Conservation (phyloP, 2,113 vertebrate species). For the Tiliqua scincoides region DNA sequence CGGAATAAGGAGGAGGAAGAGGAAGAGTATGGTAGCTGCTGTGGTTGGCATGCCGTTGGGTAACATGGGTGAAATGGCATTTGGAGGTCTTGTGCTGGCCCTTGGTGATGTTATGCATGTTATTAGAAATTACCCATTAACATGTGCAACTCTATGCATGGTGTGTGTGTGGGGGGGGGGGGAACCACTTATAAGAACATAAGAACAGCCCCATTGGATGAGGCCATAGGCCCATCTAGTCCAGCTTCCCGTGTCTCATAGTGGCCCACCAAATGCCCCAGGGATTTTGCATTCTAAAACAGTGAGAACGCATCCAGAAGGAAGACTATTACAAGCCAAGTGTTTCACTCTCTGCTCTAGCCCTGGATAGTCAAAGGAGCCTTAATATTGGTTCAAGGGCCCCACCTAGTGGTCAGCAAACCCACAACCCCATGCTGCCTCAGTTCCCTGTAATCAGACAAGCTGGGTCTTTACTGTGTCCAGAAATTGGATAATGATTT, state of each 20-base stretch:
- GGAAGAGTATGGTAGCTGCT: not conserved
- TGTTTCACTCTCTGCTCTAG: not conserved
- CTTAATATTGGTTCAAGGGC: not conserved
- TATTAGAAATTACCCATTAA: not conserved
- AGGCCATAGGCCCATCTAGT: too few relatives aligned
- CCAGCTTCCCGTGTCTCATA: too few relatives aligned
- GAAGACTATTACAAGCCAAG: not conserved
- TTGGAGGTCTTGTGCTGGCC: not conserved
- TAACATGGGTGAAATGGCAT: not conserved
- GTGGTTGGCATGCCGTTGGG: too few relatives aligned
- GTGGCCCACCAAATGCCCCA: too few relatives aligned
- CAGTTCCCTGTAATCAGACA: not conserved
- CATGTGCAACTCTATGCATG: not conserved
- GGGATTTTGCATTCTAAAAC: not conserved
- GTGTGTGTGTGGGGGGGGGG: too few relatives aligned
- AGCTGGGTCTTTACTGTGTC: not conserved
- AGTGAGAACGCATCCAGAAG: not conserved
- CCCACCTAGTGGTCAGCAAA: conserved; percentile 2
- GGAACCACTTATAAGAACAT: not conserved
- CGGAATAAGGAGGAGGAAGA: too few relatives aligned
- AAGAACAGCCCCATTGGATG: too few relatives aligned
- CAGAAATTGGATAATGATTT: not conserved
- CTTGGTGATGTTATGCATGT: not conserved
- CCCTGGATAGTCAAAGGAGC: not conserved
- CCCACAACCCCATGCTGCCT: not conserved